phyloP scores from a whole-genome alignment of 2,113 vertebrate species.

The Smithornis capensis region DNA sequence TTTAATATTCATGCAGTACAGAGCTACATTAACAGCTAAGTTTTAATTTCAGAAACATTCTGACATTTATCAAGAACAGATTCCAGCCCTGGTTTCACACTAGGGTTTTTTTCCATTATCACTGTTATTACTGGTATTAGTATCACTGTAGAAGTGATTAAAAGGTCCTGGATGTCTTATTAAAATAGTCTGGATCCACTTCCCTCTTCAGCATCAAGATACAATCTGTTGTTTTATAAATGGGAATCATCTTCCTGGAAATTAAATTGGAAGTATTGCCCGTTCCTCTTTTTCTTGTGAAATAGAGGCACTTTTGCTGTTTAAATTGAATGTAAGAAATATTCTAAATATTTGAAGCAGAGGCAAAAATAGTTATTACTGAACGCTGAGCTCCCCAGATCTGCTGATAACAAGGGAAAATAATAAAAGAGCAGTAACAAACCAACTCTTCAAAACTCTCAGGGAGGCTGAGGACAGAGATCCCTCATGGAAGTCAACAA shows the following conservation, averaged over 20 bases:
- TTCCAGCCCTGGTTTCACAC: constrained; percentile 14
- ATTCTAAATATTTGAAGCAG: not conserved
- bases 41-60: constrained; percentile 53
- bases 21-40: constrained; percentile 2
- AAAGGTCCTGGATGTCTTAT: constrained; percentile 6
- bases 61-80: constrained; percentile 27
- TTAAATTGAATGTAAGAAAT: not conserved
- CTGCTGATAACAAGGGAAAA: not conserved
- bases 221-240: not conserved
- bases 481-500: not conserved
- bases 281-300: not conserved
- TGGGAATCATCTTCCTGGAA: not conserved
- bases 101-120: not conserved
- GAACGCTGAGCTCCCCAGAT: not conserved
- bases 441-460: not conserved
- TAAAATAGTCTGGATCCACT: not conserved
- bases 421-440: not conserved
- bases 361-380: not conserved
- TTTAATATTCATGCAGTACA: constrained; percentile 14
- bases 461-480: not conserved
- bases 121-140: constrained; percentile 26
- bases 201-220: not conserved
- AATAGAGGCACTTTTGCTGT: not conserved
- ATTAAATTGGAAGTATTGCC: not conserved
- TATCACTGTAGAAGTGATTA: constrained; percentile 23